Evolutionary conservation across 2,888 invertebrate genomes (phyloP).

Genomic region (Eupithecia subfuscata): DNA sequence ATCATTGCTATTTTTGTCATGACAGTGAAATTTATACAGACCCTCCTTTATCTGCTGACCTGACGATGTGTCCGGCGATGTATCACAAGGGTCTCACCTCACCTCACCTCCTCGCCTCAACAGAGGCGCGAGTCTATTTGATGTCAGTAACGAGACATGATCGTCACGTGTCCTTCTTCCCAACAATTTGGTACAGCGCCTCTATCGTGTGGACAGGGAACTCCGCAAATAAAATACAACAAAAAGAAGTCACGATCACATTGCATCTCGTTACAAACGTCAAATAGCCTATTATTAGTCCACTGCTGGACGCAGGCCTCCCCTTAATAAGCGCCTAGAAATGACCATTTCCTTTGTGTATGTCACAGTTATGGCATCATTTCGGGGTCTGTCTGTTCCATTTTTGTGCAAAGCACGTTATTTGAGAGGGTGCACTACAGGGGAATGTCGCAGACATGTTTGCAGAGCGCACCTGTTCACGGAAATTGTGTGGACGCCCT

Average conservation of each 20-base stretch:
- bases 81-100: neutral
- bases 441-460: conserved; percentile 39
- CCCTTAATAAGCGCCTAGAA: neutral
- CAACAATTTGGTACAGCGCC: no score
- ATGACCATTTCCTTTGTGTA: neutral
- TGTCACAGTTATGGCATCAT: neutral
- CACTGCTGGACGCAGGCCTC: no score
- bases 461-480: conserved; percentile 41
- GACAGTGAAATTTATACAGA: neutral
- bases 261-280: no score
- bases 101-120: no score
- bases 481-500: conserved; percentile 40
- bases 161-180: no score
- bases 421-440: conserved; percentile 38
- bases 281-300: no score
- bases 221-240: no score
- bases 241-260: no score
- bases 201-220: no score
- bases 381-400: neutral
- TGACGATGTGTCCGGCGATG: neutral
- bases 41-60: neutral
- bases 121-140: no score
- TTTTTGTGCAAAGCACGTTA: conserved; percentile 32
- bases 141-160: no score
- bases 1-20: no score